These are phyloP conservation scores for Cheirogaleus major DNA, from an alignment of 2,797 vertebrate genomes.

Conservation along the genomic window DNA sequence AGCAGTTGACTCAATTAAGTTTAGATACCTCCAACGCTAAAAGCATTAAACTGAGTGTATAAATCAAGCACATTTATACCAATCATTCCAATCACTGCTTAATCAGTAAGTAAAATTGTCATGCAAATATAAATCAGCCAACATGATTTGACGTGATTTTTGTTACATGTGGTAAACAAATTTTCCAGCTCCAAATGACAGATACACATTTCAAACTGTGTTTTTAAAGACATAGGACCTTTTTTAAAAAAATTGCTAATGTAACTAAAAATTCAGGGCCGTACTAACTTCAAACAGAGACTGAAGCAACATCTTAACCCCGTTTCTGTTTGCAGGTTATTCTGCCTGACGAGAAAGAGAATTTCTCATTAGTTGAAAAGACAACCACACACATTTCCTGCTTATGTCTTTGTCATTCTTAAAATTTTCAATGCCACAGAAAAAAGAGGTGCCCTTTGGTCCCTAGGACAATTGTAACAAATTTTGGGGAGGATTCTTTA, in stretches of 20 bases:
- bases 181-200: conserved; percentile 16
- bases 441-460: neutral
- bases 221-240: neutral
- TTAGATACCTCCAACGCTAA: neutral
- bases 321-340: neutral
- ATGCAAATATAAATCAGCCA: neutral
- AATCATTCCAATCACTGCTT: neutral
- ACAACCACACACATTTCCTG: neutral
- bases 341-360: neutral
- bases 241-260: neutral
- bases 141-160: conserved; percentile 10
- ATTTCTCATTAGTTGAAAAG: neutral
- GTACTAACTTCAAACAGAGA: neutral
- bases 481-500: neutral
- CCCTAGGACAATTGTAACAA: neutral
- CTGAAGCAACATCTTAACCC: neutral
- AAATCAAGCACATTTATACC: neutral
- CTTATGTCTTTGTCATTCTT: conserved; percentile 5
- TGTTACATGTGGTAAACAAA: neutral
- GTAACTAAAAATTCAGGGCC: neutral
- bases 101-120: conserved; percentile 40
- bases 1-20: neutral
- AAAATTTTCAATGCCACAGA: neutral
- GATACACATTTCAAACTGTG: neutral
- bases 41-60: neutral